Conservation (phyloP, 2,888 invertebrate species). For the Mayetiola destructor region DNA sequence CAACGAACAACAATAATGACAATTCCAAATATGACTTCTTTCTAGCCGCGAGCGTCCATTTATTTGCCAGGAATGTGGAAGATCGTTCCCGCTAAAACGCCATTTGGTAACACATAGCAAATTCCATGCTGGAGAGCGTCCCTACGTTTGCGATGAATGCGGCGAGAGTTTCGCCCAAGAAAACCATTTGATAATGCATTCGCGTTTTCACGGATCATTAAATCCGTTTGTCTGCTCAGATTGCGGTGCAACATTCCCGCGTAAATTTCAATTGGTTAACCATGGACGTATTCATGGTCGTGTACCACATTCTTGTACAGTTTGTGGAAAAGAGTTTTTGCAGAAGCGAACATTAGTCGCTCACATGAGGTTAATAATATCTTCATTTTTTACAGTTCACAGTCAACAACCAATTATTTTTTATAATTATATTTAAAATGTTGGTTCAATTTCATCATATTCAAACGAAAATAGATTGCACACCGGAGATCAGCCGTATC, state of each 20-base stretch:
- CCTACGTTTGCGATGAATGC: conserved; percentile 77
- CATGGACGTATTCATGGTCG: conserved; percentile 69
- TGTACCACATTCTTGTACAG: conserved; percentile 65
- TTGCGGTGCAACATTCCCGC: conserved; percentile 71
- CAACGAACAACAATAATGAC: background rate
- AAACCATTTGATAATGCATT: conserved; percentile 52
- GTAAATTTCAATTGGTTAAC: conserved; percentile 74
- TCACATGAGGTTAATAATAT: conserved; percentile 49
- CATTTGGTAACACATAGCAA: conserved; percentile 74
- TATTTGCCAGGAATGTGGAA: conserved; percentile 67
- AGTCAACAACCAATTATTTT: background rate
- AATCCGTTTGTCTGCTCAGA: conserved; percentile 88
- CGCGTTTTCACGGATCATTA: conserved; percentile 83
- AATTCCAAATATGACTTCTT: background rate
- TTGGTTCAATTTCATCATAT: background rate
- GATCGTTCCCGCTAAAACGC: conserved; percentile 65
- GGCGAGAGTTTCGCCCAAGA: conserved; percentile 84
- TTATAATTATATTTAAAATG: background rate
- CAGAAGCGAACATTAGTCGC: conserved; percentile 68
- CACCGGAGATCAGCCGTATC: conserved; percentile 57
- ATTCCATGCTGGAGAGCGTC: conserved; percentile 73
- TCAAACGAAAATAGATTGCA: conserved; percentile 41
- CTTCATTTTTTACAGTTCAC: background rate
- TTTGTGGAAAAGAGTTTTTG: conserved; percentile 72
- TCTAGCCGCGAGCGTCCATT: conserved; percentile 63